phyloP scores from a whole-genome alignment of 92 coral and sea anemone genomes.

The Montipora capitata region DNA sequence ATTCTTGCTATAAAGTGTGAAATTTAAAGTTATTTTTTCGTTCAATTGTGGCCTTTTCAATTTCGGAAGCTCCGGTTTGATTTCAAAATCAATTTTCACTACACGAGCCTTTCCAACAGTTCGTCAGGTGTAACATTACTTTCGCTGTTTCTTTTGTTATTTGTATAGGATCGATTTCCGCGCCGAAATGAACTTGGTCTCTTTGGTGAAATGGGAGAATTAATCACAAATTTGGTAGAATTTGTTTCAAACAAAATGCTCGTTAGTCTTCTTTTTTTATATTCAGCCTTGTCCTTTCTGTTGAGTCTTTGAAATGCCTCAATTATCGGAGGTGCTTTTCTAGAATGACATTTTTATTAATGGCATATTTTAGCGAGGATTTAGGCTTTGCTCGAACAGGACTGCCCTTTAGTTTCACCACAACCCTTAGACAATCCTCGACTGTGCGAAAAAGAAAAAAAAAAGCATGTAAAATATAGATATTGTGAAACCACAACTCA shows the following conservation, averaged over 20 bases:
- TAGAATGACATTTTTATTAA: conserved; percentile 27
- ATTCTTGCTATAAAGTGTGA: not conserved
- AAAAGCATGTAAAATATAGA: not conserved
- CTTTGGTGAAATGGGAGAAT: conserved; percentile 26
- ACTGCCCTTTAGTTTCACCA: conserved; percentile 27
- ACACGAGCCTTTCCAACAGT: conserved; percentile 35
- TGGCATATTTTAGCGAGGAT: conserved; percentile 23
- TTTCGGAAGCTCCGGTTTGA: not conserved
- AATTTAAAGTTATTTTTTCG: conserved; percentile 19
- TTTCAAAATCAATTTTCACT: conserved; percentile 45
- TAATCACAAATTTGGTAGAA: conserved; percentile 42
- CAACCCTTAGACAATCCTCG: conserved; percentile 8
- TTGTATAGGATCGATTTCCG: conserved; percentile 47
- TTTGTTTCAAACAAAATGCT: conserved; percentile 47
- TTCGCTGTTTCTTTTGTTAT: conserved; percentile 35
- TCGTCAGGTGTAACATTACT: conserved; percentile 55
- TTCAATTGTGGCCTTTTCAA: conserved; percentile 18
- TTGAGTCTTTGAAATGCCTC: conserved; percentile 35
- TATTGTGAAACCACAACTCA: conserved; percentile 2
- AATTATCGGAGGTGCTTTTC: conserved; percentile 42
- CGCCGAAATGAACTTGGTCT: conserved; percentile 38
- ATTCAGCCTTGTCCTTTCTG: conserved; percentile 14
- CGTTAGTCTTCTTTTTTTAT: not conserved
- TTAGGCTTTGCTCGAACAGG: conserved; percentile 39
- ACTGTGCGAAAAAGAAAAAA: not conserved